phyloP scores from a whole-genome alignment of 2,888 invertebrate species.

The Netelia fuscicornis region DNA sequence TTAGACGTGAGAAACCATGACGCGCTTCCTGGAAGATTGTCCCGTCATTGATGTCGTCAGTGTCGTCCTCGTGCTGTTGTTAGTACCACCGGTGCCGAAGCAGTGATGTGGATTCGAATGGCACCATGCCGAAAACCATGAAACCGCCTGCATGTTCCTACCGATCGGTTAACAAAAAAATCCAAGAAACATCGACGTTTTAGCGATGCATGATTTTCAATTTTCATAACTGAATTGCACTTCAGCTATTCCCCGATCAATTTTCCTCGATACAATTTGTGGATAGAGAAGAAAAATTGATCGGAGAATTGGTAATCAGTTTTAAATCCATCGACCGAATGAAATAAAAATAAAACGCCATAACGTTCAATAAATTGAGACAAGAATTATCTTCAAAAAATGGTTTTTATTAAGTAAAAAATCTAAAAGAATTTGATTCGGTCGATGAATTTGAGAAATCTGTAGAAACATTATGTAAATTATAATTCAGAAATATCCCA shows the following conservation, averaged over 20 bases:
- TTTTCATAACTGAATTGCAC: too few species aligned
- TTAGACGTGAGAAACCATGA: slow-evolving; percentile 83
- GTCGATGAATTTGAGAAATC: too few species aligned
- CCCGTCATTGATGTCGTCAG: slow-evolving; percentile 83
- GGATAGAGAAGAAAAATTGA: background rate
- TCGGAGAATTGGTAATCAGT: background rate
- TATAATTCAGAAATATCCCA: too few species aligned
- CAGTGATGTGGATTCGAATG: slow-evolving; percentile 81
- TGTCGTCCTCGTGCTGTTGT: slow-evolving; percentile 80
- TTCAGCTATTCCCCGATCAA: background rate
- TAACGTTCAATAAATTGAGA: too few species aligned
- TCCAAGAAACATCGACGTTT: slow-evolving; percentile 40
- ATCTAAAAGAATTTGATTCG: too few species aligned
- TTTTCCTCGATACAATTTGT: background rate
- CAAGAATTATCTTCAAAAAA: too few species aligned
- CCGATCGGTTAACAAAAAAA: slow-evolving; percentile 64
- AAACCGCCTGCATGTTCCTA: slow-evolving; percentile 82
- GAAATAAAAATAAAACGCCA: too few species aligned
- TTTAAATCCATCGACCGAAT: too few species aligned
- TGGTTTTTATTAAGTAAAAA: too few species aligned
- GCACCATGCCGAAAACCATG: slow-evolving; percentile 82
- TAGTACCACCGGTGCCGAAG: slow-evolving; percentile 78
- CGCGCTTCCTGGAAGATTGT: slow-evolving; percentile 82
- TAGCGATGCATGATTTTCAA: background rate
- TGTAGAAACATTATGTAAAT: too few species aligned